phyloP scores from a whole-genome alignment of 2,113 vertebrate genomes.

The Corythornis madagascariensis region DNA sequence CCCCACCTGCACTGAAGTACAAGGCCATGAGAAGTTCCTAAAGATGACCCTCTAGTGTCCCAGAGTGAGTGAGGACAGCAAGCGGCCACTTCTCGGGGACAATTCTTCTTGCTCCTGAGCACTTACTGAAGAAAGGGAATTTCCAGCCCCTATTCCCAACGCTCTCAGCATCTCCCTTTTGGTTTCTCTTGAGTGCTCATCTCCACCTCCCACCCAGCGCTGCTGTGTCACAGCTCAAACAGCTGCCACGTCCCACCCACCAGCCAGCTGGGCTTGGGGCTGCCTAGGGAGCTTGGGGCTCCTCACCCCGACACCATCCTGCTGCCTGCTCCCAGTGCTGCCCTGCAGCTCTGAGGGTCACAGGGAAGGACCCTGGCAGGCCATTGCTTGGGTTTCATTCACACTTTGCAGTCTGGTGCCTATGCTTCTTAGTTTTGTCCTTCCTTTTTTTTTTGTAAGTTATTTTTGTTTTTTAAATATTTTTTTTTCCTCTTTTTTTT shows the following conservation, averaged over 20 bases:
- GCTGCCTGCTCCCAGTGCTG: accelerated
- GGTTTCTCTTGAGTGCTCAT: not conserved
- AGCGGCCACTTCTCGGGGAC: not conserved
- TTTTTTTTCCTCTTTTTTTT: not conserved
- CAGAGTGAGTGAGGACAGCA: not conserved
- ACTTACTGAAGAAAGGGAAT: not conserved
- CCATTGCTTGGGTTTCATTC: not conserved
- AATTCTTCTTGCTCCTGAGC: not conserved
- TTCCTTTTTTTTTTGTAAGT: not conserved
- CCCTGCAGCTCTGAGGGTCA: not conserved
- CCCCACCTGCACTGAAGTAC: not conserved
- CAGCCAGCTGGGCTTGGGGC: not conserved
- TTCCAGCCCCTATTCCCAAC: not conserved
- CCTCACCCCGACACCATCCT: accelerated
- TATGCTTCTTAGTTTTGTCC: not conserved
- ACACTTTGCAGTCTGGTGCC: not conserved
- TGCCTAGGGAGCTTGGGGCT: not conserved
- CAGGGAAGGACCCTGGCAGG: not conserved
- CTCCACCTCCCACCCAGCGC: not conserved
- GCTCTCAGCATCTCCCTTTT: not conserved
- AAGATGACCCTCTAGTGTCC: not conserved
- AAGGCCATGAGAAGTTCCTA: not conserved
- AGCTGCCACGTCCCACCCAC: slow-evolving; percentile 58
- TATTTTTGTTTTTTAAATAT: not conserved
- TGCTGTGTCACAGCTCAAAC: slow-evolving; percentile 28